Evolutionary conservation across 2,888 invertebrate species (phyloP).

Genomic region (Trichogramma evanescens): DNA sequence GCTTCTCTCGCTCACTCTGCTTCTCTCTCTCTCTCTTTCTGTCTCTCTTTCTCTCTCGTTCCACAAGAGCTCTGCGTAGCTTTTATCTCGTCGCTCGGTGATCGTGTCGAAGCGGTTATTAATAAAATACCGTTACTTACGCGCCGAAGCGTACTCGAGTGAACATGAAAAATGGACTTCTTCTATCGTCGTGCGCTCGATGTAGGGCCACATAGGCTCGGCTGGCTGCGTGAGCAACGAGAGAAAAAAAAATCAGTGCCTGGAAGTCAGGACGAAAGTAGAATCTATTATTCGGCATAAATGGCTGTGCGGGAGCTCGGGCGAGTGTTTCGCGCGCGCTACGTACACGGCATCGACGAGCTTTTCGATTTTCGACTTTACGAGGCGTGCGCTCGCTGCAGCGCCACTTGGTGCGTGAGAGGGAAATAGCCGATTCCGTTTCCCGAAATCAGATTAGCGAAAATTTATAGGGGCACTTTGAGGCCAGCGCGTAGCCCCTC

Average conservation of each 20-base stretch:
- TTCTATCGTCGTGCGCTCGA: background rate
- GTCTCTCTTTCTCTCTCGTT: too few relatives aligned
- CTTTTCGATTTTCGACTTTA: too few relatives aligned
- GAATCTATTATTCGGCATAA: slow-evolving; percentile 14
- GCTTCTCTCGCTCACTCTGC: too few relatives aligned
- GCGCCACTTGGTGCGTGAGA: background rate
- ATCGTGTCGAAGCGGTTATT: too few relatives aligned
- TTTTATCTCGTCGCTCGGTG: too few relatives aligned
- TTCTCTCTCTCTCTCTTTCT: too few relatives aligned
- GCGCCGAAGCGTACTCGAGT: background rate
- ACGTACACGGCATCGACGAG: too few relatives aligned
- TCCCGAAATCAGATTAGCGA: slow-evolving; percentile 35
- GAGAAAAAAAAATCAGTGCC: slow-evolving; percentile 1
- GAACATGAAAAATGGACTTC: background rate
- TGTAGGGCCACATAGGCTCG: slow-evolving; percentile 1
- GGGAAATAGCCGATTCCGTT: slow-evolving; percentile 4
- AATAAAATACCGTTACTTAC: too few relatives aligned
- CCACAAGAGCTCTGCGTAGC: too few relatives aligned
- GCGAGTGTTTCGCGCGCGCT: too few relatives aligned
- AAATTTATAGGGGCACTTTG: slow-evolving; percentile 38
- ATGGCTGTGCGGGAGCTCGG: too few relatives aligned
- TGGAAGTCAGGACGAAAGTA: background rate
- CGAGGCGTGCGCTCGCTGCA: too few relatives aligned
- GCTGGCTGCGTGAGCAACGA: background rate
- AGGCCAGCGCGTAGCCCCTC: background rate